phyloP scores from a whole-genome alignment of 1,140 invertebrate genomes.

The Macrotrachela quadricornifera region DNA sequence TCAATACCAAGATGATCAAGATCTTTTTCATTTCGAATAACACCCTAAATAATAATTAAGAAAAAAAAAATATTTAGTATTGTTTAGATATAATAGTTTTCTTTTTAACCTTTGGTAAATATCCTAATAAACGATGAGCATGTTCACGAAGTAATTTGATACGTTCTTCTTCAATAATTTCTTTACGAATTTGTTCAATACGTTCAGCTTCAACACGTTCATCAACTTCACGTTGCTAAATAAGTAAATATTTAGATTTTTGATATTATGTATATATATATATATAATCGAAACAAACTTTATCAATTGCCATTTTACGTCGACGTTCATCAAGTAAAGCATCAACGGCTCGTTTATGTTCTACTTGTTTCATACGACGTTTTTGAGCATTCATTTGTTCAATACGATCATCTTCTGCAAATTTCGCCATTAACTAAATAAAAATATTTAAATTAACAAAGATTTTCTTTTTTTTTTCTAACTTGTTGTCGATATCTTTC shows the following conservation, averaged over 20 bases:
- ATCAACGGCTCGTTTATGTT: constrained; percentile 28
- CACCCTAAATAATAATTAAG: constrained; percentile 13
- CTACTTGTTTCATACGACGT: constrained; percentile 27
- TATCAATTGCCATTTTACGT: constrained; percentile 17
- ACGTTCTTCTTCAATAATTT: constrained; percentile 31
- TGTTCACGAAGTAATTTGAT: constrained; percentile 25
- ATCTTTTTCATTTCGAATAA: constrained; percentile 23
- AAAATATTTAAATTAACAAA: background rate
- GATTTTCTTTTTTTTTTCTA: background rate
- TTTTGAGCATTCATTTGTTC: constrained; percentile 32
- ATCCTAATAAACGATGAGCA: constrained; percentile 25
- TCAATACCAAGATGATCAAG: constrained; percentile 22
- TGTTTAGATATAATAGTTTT: no score
- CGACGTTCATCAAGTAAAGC: constrained; percentile 21
- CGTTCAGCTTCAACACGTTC: constrained; percentile 16
- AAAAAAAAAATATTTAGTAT: no score
- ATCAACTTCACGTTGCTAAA: constrained; percentile 18
- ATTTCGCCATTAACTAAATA: constrained; percentile 29
- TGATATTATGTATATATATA: background rate
- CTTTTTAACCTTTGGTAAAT: constrained; percentile 19
- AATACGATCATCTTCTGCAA: constrained; percentile 31
- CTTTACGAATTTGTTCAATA: constrained; percentile 21
- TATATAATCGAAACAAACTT: constrained; percentile 8
- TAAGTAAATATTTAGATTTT: background rate
- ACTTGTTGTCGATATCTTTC: constrained; percentile 25